Evolutionary conservation across 1,140 invertebrate genomes (phyloP).

Genomic region (Aphaenogaster rudis): DNA sequence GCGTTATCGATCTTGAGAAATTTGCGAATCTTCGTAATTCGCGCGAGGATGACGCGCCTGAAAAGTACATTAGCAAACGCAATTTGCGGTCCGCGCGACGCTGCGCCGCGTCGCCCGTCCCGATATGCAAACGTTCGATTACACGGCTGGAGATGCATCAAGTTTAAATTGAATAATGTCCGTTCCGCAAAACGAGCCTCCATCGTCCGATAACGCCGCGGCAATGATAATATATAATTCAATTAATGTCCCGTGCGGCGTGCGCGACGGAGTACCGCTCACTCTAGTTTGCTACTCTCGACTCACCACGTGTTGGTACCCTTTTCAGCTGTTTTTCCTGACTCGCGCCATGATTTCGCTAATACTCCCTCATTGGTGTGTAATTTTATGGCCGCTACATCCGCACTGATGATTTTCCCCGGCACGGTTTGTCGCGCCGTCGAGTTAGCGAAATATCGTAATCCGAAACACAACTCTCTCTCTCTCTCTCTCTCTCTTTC

Average conservation of each 20-base stretch:
- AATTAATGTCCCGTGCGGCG: constrained; percentile 71
- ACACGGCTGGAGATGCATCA: constrained; percentile 68
- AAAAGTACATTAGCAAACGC: constrained; percentile 54
- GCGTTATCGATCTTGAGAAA: constrained; percentile 34
- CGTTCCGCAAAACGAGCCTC: constrained; percentile 73
- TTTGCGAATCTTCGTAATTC: constrained; percentile 42
- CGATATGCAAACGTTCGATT: constrained; percentile 68
- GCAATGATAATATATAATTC: constrained; percentile 78
- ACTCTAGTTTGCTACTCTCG: constrained; percentile 61
- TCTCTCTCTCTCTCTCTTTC: neutral
- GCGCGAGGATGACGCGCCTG: constrained; percentile 21
- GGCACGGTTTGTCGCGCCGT: neutral
- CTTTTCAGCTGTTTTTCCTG: constrained; percentile 10
- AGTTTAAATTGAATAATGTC: constrained; percentile 81
- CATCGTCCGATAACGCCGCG: constrained; percentile 73
- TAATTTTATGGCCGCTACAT: neutral
- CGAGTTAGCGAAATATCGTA: neutral
- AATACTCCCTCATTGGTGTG: too few species aligned
- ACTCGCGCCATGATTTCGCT: constrained; percentile 22
- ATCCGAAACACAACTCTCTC: neutral
- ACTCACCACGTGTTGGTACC: constrained; percentile 6
- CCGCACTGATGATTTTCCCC: neutral
- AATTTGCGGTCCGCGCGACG: constrained; percentile 45
- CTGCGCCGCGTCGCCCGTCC: neutral
- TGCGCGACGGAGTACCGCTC: constrained; percentile 56